phyloP scores from a whole-genome alignment of 2,888 invertebrate species.

The Drosophila macrospina region DNA sequence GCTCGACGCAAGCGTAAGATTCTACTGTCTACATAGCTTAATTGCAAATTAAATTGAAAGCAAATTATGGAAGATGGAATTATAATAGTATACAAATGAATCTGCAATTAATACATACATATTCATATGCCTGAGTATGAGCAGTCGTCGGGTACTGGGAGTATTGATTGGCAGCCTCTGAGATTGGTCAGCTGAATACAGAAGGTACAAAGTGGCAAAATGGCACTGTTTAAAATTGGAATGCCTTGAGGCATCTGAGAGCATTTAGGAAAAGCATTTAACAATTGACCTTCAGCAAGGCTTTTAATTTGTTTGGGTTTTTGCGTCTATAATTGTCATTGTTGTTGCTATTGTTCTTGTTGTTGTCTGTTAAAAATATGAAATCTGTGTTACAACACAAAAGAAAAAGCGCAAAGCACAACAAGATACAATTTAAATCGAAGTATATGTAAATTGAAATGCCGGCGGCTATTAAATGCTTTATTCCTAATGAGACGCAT shows the following conservation, averaged over 20 bases:
- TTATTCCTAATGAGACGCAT: constrained; percentile 18
- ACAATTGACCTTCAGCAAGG: constrained; percentile 49
- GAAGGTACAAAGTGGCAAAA: constrained; percentile 8
- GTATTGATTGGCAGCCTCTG: constrained; percentile 38
- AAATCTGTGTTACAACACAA: constrained; percentile 37
- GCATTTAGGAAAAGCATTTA: constrained; percentile 48
- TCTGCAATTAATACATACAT: not conserved
- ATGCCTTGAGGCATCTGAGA: constrained; percentile 32
- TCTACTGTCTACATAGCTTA: too few species aligned
- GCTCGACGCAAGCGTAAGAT: too few species aligned
- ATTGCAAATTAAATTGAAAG: too few species aligned
- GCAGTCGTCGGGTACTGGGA: not conserved
- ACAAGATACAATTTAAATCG: constrained; percentile 40
- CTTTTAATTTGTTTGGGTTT: constrained; percentile 40
- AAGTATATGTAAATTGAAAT: constrained; percentile 69
- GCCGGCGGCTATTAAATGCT: constrained; percentile 60
- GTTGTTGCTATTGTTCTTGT: too few species aligned
- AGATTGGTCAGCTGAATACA: constrained; percentile 45
- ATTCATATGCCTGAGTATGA: not conserved
- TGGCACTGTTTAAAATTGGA: constrained; percentile 19
- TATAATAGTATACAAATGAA: too few species aligned
- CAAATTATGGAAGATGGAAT: too few species aligned
- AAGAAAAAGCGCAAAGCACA: constrained; percentile 32
- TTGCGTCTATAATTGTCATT: constrained; percentile 4
- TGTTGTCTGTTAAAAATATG: constrained; percentile 33